A percentile compares a stretch with the other conserved stretches of the same genome.
Conservation (phyloP, 2,113 vertebrate species). For the Brienomyrus brachyistius region DNA sequence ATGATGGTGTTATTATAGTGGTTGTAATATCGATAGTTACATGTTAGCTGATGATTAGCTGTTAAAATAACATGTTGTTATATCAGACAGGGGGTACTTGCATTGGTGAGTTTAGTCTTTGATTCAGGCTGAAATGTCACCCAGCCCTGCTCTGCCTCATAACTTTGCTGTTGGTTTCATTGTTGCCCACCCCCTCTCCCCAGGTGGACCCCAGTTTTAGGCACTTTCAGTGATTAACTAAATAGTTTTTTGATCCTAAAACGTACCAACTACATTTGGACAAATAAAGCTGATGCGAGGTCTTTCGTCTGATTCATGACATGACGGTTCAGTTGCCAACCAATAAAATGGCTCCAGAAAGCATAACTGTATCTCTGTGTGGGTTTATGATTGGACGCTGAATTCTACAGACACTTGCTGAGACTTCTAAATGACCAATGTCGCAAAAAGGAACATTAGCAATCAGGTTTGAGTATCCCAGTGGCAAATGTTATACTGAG, state of each 20-base stretch:
- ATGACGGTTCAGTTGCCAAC: background rate
- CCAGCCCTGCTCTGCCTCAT: background rate
- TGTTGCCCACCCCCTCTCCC: background rate
- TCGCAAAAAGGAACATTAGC: background rate
- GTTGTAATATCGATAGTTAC: background rate
- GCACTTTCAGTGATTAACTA: background rate
- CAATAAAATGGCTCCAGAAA: no score
- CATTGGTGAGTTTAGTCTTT: background rate
- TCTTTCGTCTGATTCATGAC: background rate
- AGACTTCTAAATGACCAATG: background rate
- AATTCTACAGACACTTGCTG: background rate
- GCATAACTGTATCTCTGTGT: background rate
- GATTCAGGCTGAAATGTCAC: background rate
- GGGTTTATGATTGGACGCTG: background rate
- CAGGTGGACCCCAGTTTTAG: background rate
- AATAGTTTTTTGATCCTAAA: background rate
- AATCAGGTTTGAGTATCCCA: constrained; percentile 37
- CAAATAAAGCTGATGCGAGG: background rate
- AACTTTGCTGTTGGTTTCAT: background rate
- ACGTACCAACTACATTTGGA: background rate
- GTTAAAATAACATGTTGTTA: background rate
- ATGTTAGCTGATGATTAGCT: background rate
- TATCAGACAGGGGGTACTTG: background rate
- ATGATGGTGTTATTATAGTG: background rate
- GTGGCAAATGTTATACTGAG: background rate